Evolutionary conservation across 2,797 vertebrate genomes (phyloP).

Genomic region (Schizopygopsis malacanthus): DNA sequence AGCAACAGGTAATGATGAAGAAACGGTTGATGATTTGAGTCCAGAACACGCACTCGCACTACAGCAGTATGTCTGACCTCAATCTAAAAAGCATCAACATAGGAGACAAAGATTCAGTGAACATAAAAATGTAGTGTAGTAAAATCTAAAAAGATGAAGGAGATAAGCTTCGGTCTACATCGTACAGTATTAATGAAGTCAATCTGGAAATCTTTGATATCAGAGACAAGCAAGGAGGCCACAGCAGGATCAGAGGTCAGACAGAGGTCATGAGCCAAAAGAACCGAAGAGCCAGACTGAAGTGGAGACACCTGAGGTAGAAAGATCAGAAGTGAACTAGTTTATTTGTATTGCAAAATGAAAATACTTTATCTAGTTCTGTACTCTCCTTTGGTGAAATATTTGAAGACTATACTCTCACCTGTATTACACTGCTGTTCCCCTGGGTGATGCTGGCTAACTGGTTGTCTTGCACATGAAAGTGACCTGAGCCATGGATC

Average conservation of each 20-base stretch:
- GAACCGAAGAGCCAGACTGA: conserved; percentile 67
- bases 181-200: conserved; percentile 75
- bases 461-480: conserved; percentile 67
- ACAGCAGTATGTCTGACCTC: conserved; percentile 72
- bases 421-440: conserved; percentile 69
- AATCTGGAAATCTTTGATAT: conserved; percentile 73
- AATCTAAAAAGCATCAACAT: conserved; percentile 63
- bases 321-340: not conserved
- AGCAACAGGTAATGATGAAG: conserved; percentile 69
- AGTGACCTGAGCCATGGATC: conserved; percentile 76
- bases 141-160: not conserved
- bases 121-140: not conserved
- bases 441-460: conserved; percentile 69
- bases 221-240: conserved; percentile 68
- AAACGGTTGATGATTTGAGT: conserved; percentile 66
- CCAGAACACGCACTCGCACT: conserved; percentile 70
- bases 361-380: not conserved
- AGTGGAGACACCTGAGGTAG: conserved; percentile 69
- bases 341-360: not conserved
- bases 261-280: conserved; percentile 75
- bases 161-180: not conserved
- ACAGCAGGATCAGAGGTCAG: conserved; percentile 69
- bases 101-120: not conserved
- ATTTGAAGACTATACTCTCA: conserved; percentile 48
- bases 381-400: not conserved